These are phyloP conservation scores for Dromaius novaehollandiae DNA, from an alignment of 2,113 vertebrate species.

Conservation along the genomic window DNA sequence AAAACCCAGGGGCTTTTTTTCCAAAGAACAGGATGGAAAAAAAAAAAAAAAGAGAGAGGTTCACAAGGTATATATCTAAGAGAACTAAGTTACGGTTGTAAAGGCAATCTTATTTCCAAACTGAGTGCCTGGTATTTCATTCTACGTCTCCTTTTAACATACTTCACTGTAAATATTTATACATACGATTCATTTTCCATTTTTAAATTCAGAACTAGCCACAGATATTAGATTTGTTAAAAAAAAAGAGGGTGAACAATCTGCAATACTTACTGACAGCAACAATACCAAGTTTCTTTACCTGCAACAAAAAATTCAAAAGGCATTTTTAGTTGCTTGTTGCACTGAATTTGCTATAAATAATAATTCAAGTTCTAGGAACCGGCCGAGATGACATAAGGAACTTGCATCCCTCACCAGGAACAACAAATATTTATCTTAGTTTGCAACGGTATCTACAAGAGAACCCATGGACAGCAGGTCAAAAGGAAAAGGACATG, in stretches of 20 bases:
- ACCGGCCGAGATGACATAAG: background rate
- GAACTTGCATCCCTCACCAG: background rate
- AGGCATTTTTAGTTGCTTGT: background rate
- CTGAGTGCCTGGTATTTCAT: accelerated
- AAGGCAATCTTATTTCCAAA: background rate
- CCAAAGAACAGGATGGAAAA: background rate
- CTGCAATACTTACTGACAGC: slow-evolving; percentile 91
- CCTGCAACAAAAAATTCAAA: slow-evolving; percentile 76
- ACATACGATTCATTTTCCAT: background rate
- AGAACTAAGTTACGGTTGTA: background rate
- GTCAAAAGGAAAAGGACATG: background rate
- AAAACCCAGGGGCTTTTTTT: background rate
- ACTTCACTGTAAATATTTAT: background rate
- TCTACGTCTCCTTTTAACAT: background rate
- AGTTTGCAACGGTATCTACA: background rate
- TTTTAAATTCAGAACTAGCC: background rate
- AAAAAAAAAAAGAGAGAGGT: accelerated
- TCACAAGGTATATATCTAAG: background rate
- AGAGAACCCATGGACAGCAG: accelerated
- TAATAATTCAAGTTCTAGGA: background rate
- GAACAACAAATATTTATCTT: background rate
- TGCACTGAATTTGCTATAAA: background rate
- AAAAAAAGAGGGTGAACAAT: background rate
- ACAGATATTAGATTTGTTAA: background rate
- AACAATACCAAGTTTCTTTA: slow-evolving; percentile 91